Conservation (phyloP, 2,113 vertebrate genomes). For the Phrynosoma platyrhinos region DNA sequence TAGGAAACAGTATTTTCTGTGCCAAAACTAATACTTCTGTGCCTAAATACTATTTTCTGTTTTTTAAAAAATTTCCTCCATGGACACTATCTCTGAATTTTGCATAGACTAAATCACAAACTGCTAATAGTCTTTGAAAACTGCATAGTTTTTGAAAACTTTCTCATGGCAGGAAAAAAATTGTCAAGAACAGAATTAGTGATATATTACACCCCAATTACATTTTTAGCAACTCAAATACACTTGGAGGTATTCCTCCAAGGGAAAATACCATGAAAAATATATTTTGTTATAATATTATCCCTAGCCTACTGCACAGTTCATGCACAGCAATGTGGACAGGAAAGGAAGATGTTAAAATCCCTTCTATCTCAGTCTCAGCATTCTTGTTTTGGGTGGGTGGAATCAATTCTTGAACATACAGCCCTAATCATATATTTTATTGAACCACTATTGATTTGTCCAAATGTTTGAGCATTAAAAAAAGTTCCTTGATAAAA, state of each 20-base stretch:
- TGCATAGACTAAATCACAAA: too few relatives aligned
- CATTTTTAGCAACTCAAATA: neutral
- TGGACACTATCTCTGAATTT: too few relatives aligned
- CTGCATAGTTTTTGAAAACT: too few relatives aligned
- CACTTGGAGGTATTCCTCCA: neutral
- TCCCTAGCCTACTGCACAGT: neutral
- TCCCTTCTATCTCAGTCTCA: neutral
- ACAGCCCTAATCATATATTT: conserved; percentile 54
- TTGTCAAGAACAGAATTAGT: too few relatives aligned
- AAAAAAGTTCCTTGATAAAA: conserved; percentile 56
- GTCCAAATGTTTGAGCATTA: conserved; percentile 52
- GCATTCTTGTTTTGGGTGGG: conserved; percentile 28
- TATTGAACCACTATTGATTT: conserved; percentile 69
- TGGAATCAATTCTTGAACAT: neutral
- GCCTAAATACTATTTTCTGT: too few relatives aligned
- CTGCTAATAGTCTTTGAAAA: too few relatives aligned
- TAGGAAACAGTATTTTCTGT: too few relatives aligned
- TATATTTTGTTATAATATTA: neutral
- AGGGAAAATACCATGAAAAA: neutral
- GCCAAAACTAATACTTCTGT: too few relatives aligned
- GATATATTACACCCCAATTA: too few relatives aligned
- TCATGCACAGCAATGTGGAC: neutral
- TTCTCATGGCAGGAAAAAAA: too few relatives aligned
- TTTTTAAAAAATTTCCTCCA: too few relatives aligned
- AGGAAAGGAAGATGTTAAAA: conserved; percentile 26